phyloP scores from a whole-genome alignment of 1,140 invertebrate genomes.

The Cardiocondyla obscurior region DNA sequence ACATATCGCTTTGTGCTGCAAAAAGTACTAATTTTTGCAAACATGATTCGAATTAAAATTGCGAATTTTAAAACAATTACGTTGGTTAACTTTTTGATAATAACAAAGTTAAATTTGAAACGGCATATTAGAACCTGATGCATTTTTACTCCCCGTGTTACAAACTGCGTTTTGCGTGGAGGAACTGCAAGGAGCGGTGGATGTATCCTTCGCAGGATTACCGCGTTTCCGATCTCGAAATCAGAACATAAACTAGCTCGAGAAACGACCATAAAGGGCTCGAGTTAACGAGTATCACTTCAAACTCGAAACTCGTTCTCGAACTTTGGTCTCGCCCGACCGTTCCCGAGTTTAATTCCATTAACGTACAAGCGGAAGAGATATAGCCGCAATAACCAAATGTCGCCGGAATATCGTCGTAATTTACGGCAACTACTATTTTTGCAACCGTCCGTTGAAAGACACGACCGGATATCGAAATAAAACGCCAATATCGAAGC shows the following conservation, averaged over 20 bases:
- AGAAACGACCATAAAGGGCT: slow-evolving; percentile 42
- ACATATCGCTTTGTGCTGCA: not conserved
- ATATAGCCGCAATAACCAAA: slow-evolving; percentile 48
- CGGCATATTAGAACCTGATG: not conserved
- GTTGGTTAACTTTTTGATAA: not conserved
- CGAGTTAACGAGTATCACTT: slow-evolving; percentile 52
- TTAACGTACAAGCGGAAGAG: slow-evolving; percentile 53
- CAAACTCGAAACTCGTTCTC: slow-evolving; percentile 59
- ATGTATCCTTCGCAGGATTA: slow-evolving; percentile 18
- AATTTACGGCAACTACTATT: slow-evolving; percentile 29
- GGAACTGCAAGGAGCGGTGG: not conserved
- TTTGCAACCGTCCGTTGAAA: slow-evolving; percentile 2
- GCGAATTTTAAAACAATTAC: not conserved
- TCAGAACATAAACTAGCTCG: slow-evolving; percentile 28
- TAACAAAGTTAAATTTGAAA: not conserved
- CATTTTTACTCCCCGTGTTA: not conserved
- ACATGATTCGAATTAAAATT: not conserved
- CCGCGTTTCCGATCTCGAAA: slow-evolving; percentile 48
- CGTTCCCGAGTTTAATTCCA: slow-evolving; percentile 54
- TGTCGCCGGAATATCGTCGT: slow-evolving; percentile 37
- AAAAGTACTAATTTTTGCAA: not conserved
- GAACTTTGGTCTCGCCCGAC: slow-evolving; percentile 21
- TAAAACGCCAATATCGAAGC: slow-evolving; percentile 15
- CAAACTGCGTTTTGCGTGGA: not conserved
- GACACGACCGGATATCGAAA: not conserved